Evolutionary conservation across 1,140 invertebrate genomes (phyloP).

Genomic region (Anastatus disparis): DNA sequence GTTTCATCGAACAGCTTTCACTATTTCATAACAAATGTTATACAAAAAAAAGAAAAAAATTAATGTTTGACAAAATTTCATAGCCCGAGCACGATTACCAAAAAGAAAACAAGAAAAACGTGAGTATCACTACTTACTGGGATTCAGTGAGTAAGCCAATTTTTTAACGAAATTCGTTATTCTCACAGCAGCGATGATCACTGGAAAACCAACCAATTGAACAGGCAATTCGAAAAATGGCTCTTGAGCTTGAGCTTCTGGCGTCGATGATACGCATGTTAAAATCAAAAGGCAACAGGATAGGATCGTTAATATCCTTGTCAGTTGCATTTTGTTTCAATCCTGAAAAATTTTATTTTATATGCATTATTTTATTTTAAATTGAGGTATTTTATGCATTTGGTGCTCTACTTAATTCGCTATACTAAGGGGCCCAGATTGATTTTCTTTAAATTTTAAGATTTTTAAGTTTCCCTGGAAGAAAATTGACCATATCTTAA

Average conservation of each 20-base stretch:
- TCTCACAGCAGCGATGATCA: slow-evolving; percentile 83
- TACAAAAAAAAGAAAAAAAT: no score
- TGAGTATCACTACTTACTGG: slow-evolving; percentile 73
- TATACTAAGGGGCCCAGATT: no score
- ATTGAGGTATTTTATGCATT: no score
- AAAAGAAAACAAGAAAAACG: not conserved
- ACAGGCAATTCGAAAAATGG: slow-evolving; percentile 80
- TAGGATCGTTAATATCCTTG: slow-evolving; percentile 42
- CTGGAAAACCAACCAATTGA: slow-evolving; percentile 83
- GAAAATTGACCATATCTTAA: no score
- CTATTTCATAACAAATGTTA: slow-evolving; percentile 32
- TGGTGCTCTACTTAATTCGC: no score
- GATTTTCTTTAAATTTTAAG: no score
- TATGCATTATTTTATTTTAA: no score
- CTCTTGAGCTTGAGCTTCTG: slow-evolving; percentile 65
- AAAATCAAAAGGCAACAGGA: slow-evolving; percentile 54
- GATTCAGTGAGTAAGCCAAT: slow-evolving; percentile 81
- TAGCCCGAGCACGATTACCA: no score
- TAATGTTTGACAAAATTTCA: slow-evolving; percentile 10
- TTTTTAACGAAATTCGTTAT: slow-evolving; percentile 86
- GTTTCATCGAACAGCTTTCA: slow-evolving; percentile 18
- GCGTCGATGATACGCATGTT: slow-evolving; percentile 52
- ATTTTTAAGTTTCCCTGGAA: no score
- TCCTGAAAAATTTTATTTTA: slow-evolving; percentile 39
- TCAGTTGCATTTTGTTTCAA: slow-evolving; percentile 49